Evolutionary conservation across 2,888 invertebrate species (phyloP), one percentile per base, ranked within the genome.

Genomic region (Nomada flava): DNA sequence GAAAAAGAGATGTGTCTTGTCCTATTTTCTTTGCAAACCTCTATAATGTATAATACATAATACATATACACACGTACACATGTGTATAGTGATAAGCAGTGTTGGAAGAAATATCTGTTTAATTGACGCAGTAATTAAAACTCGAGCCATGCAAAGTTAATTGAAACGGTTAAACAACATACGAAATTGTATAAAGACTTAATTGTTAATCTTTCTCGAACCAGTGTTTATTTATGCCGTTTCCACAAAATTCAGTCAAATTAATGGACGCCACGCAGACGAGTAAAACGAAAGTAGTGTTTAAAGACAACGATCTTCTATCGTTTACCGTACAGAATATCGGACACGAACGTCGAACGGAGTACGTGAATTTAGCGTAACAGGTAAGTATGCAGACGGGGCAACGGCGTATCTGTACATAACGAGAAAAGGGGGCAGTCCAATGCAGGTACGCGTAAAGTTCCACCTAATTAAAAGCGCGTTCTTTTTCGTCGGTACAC

Each of bases 381-480:
- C 62, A 47, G 44, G 36, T 50, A 26, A n/a, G 23, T 18, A 44
- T 13, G 11, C 15, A 42, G 52, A 13, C 7, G 13, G 5, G 18
- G 10, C 36, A 10, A 42, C 42, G n/a, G 15, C 13, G 23, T 59
- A 13, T 53, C 60, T n/a, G 2, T 23, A 64, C 20, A 0, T 36
- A 20, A 47, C 55, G 47, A 53, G 29, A 29, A 36, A 55, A 26
- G 50, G 47, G 15, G 44, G 55, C 50, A 76, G 76, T 68, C 42
- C 26, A 23, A 68, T 2, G 57, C 26, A 65, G 64, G 36, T 69
- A 68, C 68, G 63, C 60, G 65, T 67, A 53, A 67, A 67, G 74
- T 55, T 74, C 60, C 67, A 29, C 13, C 23, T 55, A 68, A 68
- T 23, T 55, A 75, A 57, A 79, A 53, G 9, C 57, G 42, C 29